Conservation (phyloP, 1,140 invertebrate genomes). For the Drosophila tropicalis region DNA sequence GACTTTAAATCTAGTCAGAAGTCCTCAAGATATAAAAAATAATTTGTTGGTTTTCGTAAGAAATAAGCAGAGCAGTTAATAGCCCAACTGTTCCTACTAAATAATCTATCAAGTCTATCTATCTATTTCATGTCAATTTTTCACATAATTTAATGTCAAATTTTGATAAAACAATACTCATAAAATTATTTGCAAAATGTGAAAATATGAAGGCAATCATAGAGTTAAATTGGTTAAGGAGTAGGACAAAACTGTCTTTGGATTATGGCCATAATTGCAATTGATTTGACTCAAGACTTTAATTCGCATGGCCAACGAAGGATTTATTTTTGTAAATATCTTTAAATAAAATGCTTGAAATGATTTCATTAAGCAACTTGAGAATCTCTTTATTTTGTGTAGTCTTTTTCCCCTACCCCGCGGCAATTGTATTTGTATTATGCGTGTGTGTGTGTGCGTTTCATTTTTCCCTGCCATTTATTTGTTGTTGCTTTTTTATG, state of each 20-base stretch:
- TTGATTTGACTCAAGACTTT: background rate
- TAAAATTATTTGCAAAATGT: too few species aligned
- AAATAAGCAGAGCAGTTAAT: too few species aligned
- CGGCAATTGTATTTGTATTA: conserved; percentile 25
- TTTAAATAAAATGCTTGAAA: conserved; percentile 3
- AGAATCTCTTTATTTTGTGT: conserved; percentile 27
- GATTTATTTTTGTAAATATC: background rate
- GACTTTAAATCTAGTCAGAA: too few species aligned
- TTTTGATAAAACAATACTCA: too few species aligned
- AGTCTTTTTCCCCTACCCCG: background rate
- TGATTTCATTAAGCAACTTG: conserved; percentile 10
- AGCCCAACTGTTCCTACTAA: too few species aligned
- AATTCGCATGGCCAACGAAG: background rate
- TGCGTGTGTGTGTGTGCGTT: conserved; percentile 31
- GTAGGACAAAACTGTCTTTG: background rate
- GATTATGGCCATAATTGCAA: background rate
- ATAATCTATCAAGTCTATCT: too few species aligned
- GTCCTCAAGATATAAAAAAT: too few species aligned
- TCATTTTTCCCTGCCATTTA: conserved; percentile 71
- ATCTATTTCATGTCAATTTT: too few species aligned
- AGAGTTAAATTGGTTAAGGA: background rate
- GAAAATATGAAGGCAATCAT: too few species aligned
- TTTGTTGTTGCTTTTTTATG: conserved; percentile 65
- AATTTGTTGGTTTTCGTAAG: too few species aligned
- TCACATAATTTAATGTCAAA: too few species aligned